Evolutionary conservation across 2,113 vertebrate species (phyloP).

Genomic region (Pungitius pungitius): DNA sequence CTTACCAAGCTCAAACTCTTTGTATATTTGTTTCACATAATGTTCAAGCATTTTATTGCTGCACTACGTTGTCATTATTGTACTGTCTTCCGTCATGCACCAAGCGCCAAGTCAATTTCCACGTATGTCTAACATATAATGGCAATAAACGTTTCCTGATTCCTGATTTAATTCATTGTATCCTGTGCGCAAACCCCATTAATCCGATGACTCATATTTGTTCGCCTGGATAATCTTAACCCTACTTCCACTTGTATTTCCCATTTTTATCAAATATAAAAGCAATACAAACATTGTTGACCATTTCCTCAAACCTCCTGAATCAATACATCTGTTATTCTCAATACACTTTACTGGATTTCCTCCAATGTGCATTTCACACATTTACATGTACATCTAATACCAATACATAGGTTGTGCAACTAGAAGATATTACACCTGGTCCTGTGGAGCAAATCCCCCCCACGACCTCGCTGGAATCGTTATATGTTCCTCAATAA

Average conservation of each 20-base stretch:
- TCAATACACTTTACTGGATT: neutral
- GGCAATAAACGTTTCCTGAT: no score
- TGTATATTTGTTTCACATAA: neutral
- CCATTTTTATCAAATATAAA: neutral
- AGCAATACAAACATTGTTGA: neutral
- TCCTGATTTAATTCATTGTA: no score
- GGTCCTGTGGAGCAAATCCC: neutral
- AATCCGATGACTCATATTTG: conserved; percentile 7
- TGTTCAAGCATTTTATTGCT: neutral
- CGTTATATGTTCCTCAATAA: neutral
- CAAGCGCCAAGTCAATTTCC: no score
- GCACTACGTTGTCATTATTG: no score
- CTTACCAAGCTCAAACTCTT: neutral
- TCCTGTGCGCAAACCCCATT: neutral
- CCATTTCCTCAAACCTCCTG: neutral
- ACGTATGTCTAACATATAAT: no score
- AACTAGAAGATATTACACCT: neutral
- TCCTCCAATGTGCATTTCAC: neutral
- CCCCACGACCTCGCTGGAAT: neutral
- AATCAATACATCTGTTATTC: neutral
- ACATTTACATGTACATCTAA: neutral
- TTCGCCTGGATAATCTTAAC: neutral
- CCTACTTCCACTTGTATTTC: neutral
- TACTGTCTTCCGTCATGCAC: no score
- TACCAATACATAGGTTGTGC: neutral